Evolutionary conservation across 2,888 invertebrate genomes (phyloP), one percentile per base, ranked within the genome.

Genomic region (Dicranocentrus wangi): DNA sequence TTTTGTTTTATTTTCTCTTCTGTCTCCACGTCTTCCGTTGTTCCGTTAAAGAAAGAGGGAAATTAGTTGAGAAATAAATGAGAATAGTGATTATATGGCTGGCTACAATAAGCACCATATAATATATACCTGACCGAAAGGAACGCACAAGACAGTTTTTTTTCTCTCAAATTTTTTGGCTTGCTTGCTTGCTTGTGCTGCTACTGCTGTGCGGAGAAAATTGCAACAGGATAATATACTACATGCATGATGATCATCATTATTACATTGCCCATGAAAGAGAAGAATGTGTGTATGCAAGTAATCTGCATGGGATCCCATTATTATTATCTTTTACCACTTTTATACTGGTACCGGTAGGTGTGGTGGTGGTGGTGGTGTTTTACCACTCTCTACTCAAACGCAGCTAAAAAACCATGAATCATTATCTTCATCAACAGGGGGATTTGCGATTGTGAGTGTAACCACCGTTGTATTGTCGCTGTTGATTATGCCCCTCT

Each of bases 1-100:
- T 25, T 58, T 47, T 47, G 8, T 58, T 58, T 58, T 58, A n/a
- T 58, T 58, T 60, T 43, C 23, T 32, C 19, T 58, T 42, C 27
- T 63, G 1, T 51, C 13, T 28, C 42, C 23, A 47, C 32, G 25
- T 60, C 23, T 2, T 55, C 13, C 17, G 21, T 60, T 28, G 60
- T 61, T 61, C 61, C 61, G 61, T 61, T 61, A 61, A 61, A 61
- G 61, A 61, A 5, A 32, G 39, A 65, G 19, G 53, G 63, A 73
- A 73, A 76, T 76, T 76, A 76, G 66, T 58, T 60, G 43, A 27
- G 68, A 68, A 76, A 76, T 68, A 76, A 76, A 76, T 68, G 76
- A 76, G 66, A 58, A 8, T 28, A 1, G 39, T 21, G 15, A 21
- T 7, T 21, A 8, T 32, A 25, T 27, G 27, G 15, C 23, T 27